These are phyloP conservation scores for Xestia c-nigrum DNA, from an alignment of 2,888 invertebrate species.

Conservation along the genomic window DNA sequence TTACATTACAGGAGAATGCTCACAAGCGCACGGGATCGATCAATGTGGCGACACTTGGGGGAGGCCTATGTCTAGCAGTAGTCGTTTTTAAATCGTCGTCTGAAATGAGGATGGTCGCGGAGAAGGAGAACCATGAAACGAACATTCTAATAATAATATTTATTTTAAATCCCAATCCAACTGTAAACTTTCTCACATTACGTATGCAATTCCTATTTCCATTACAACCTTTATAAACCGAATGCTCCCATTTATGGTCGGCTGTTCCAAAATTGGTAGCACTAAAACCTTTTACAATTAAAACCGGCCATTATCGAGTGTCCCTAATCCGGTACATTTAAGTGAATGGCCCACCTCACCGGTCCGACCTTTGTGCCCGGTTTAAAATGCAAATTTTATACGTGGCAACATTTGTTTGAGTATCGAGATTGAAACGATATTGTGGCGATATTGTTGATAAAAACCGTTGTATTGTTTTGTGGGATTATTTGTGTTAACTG, in stretches of 20 bases:
- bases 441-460: slow-evolving; percentile 22
- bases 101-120: too few species aligned
- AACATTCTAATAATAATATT: slow-evolving; percentile 2
- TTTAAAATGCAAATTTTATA: slow-evolving; percentile 78
- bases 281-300: slow-evolving; percentile 78
- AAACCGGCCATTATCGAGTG: slow-evolving; percentile 81
- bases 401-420: slow-evolving; percentile 49
- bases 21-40: too few species aligned
- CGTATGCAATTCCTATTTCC: slow-evolving; percentile 51
- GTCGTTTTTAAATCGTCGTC: too few species aligned
- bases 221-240: slow-evolving; percentile 51
- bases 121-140: not conserved
- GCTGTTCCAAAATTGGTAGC: slow-evolving; percentile 65
- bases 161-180: slow-evolving; percentile 23
- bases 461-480: slow-evolving; percentile 9
- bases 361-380: slow-evolving; percentile 75
- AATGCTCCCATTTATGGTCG: slow-evolving; percentile 56
- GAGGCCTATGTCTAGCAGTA: too few species aligned
- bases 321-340: slow-evolving; percentile 80
- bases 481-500: slow-evolving; percentile 28
- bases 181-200: slow-evolving; percentile 38
- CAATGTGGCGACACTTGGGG: too few species aligned
- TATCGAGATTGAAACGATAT: slow-evolving; percentile 59
- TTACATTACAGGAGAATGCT: too few species aligned
- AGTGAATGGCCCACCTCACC: slow-evolving; percentile 78